phyloP scores from a whole-genome alignment of 2,888 invertebrate species.

The Lasioglossum vierecki region DNA sequence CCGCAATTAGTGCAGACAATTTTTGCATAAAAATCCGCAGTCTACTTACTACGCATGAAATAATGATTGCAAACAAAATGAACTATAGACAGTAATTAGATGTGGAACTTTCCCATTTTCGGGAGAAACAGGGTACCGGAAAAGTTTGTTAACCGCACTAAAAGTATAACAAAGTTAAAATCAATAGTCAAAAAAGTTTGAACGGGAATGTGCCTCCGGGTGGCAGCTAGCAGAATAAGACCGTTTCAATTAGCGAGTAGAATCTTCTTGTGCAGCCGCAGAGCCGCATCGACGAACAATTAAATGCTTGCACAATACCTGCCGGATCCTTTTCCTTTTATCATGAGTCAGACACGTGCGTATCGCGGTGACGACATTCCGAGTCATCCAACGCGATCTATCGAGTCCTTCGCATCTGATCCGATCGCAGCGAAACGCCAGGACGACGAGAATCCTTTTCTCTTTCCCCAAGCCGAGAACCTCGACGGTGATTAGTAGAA shows the following conservation, averaged over 20 bases:
- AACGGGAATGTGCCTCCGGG: background rate
- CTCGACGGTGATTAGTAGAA: conserved; percentile 51
- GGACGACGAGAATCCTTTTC: conserved; percentile 43
- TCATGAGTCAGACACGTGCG: conserved; percentile 25
- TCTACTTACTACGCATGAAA: too few species aligned
- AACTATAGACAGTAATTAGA: background rate
- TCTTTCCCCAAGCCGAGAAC: conserved; percentile 18
- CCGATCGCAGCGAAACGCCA: background rate
- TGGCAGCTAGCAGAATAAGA: background rate
- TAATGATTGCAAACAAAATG: background rate
- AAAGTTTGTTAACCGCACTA: background rate
- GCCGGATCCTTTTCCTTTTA: conserved; percentile 34
- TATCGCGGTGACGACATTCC: conserved; percentile 26
- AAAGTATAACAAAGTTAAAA: background rate
- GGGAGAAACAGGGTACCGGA: background rate
- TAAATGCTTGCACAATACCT: conserved; percentile 13
- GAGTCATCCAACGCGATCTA: conserved; percentile 31
- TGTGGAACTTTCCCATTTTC: background rate
- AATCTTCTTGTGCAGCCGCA: background rate
- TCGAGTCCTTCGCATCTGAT: conserved; percentile 33
- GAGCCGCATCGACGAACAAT: conserved; percentile 7
- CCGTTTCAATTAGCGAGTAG: conserved; percentile 4
- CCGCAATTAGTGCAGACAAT: too few species aligned
- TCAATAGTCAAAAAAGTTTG: too few species aligned
- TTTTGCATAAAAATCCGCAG: too few species aligned